Percentiles rank a stretch among this genome's conserved stretches.
These are phyloP conservation scores for Oncorhynchus kisutch DNA, from an alignment of 2,113 vertebrate species.

Conservation along the genomic window DNA sequence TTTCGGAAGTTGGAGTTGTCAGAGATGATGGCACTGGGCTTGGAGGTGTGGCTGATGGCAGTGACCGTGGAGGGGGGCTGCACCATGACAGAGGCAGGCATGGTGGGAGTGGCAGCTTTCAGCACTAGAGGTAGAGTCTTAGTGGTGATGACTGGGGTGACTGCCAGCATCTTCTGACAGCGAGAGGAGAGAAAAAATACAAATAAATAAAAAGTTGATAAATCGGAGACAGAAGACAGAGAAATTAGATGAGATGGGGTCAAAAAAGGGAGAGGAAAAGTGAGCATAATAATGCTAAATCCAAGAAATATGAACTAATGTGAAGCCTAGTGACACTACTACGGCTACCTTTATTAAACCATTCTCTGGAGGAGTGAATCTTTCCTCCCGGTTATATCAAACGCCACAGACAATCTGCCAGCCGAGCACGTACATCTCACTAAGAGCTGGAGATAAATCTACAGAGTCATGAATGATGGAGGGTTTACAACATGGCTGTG, in stretches of 20 bases:
- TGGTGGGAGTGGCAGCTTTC: slow-evolving; percentile 90
- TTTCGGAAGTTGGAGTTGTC: slow-evolving; percentile 81
- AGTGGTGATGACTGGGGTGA: slow-evolving; percentile 93
- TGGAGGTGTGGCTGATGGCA: slow-evolving; percentile 85
- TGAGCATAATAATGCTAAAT: neutral
- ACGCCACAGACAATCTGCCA: neutral
- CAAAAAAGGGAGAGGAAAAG: neutral
- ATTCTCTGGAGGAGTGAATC: neutral
- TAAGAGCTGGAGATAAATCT: neutral
- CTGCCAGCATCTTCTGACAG: slow-evolving; percentile 91
- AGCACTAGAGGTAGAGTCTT: slow-evolving; percentile 99
- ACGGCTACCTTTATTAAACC: too few species aligned
- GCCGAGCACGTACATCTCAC: neutral
- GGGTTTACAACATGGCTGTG: neutral
- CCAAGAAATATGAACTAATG: too few species aligned
- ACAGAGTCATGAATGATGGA: neutral
- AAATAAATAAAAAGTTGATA: neutral
- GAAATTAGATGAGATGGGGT: neutral
- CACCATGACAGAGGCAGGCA: slow-evolving; percentile 87
- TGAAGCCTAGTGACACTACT: too few species aligned
- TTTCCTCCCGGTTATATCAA: neutral
- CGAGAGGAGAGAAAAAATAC: slow-evolving; percentile 53
- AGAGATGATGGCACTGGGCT: slow-evolving; percentile 66
- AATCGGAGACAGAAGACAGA: neutral
- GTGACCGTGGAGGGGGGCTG: slow-evolving; percentile 95